Conservation (phyloP, 2,797 vertebrate species). For the Remorina albescens region DNA sequence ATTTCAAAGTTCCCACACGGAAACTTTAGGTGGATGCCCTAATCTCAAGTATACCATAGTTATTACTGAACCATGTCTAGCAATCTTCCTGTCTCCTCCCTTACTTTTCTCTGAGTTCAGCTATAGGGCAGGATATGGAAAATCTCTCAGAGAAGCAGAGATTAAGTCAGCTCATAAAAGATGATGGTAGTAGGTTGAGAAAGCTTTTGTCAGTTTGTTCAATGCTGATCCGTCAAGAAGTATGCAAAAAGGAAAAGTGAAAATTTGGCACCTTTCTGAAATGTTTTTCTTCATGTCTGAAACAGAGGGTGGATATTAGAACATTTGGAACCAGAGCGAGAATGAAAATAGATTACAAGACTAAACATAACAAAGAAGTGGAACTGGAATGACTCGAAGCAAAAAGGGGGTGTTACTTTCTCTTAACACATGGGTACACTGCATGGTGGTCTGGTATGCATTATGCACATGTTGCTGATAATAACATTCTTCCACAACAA, state of each 20-base stretch:
- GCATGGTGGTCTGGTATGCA: constrained; percentile 11
- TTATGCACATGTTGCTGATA: neutral
- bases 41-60: neutral
- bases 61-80: neutral
- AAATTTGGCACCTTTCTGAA: constrained; percentile 38
- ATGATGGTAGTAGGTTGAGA: neutral
- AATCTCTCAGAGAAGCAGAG: neutral
- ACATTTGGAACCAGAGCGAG: constrained; percentile 45
- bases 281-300: constrained; percentile 44
- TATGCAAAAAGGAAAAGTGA: constrained; percentile 27
- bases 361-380: constrained; percentile 2
- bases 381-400: constrained; percentile 34
- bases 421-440: constrained; percentile 21
- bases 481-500: neutral
- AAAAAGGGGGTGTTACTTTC: constrained; percentile 22
- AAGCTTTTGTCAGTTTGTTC: neutral
- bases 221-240: constrained; percentile 14
- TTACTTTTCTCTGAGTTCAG: neutral
- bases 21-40: neutral
- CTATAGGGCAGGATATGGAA: neutral
- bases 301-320: constrained; percentile 44
- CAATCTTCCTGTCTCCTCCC: neutral
- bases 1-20: neutral
- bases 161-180: neutral
- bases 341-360: constrained; percentile 50